Base-by-base conservation (phyloP, 2,113 vertebrate species). In the Anser cygnoides region DNA sequence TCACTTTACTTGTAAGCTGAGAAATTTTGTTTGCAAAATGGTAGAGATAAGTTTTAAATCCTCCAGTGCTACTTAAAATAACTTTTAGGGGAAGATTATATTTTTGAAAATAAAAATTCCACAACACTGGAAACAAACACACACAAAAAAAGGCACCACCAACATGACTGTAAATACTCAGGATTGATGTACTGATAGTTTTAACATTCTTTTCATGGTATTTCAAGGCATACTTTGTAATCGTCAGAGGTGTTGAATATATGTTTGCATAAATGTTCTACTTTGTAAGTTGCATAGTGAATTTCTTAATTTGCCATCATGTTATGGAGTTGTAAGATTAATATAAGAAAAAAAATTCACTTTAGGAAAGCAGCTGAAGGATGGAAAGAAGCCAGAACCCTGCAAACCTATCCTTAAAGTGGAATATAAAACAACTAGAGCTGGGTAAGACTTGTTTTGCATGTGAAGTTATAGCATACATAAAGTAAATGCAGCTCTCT, bases 361-460 rank as follows among this genome's bases (percentile, higher is more conserved):
- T 99, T 98, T 97, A 99, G 99, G 99, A 98, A 99, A 99, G 97
- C 99, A 99, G 97, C 98, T 99, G 97, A 99, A 99, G 98, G 99
- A 99, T 97, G 99, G 99, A 94, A 99, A 99, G 98, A 99, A 99
- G 97, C 99, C 99, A 98, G 99, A 99, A 96, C 98, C 99, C 44
- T 99, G 99, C 98, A 99, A 99, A 98, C 99, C 99, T 96, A 99
- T 99, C 93, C 99, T 99, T 94, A 99, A 99, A 98, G 99, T 99
- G 98, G 99, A 99, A 96, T 99, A 99, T 98, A 99, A 99, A 98
- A 99, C 99, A 84, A 99, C 99, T 54, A 98, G 99, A 98, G 97
- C 97, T 96, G 99, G 99, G 99, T 99, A 98, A 97, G 98, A 89
- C 59, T 87, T 49, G 20, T 76, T 84, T 44, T 77, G 5, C n/a